These are phyloP conservation scores for Callosobruchus maculatus DNA, from an alignment of 2,888 invertebrate genomes.

Conservation along the genomic window DNA sequence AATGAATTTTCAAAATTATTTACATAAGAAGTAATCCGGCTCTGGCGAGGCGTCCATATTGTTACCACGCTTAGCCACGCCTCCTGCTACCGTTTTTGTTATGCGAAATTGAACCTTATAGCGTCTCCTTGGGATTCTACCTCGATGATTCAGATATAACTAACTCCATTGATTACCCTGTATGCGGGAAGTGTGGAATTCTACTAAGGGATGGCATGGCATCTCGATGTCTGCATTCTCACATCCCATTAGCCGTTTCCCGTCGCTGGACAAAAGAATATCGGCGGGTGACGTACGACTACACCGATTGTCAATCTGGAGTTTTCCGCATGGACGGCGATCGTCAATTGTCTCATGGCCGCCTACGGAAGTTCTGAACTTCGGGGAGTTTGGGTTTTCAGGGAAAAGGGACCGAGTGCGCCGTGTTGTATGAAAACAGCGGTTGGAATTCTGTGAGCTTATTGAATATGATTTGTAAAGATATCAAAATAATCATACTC, in stretches of 20 bases:
- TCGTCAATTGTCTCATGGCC: conserved; percentile 16
- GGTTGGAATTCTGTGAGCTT: neutral
- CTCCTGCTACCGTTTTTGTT: too few relatives aligned
- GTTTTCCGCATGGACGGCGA: conserved; percentile 45
- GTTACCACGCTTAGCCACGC: too few relatives aligned
- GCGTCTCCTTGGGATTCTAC: too few relatives aligned
- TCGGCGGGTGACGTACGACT: conserved; percentile 36
- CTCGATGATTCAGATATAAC: too few relatives aligned
- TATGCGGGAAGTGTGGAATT: neutral
- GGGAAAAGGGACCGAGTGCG: neutral
- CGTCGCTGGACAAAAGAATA: neutral
- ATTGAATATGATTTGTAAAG: neutral
- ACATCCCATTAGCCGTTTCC: neutral
- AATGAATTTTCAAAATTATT: too few relatives aligned
- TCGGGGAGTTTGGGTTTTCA: neutral
- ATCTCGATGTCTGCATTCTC: neutral
- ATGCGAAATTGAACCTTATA: too few relatives aligned
- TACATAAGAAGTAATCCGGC: too few relatives aligned
- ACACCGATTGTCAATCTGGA: conserved; percentile 47
- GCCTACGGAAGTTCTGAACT: neutral
- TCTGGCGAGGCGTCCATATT: too few relatives aligned
- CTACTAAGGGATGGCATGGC: neutral
- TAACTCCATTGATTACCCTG: neutral
- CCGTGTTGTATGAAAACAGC: neutral
- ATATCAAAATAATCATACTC: neutral